Evolutionary conservation across 1,140 invertebrate species (phyloP).

Genomic region (Leptopilina clavipes): DNA sequence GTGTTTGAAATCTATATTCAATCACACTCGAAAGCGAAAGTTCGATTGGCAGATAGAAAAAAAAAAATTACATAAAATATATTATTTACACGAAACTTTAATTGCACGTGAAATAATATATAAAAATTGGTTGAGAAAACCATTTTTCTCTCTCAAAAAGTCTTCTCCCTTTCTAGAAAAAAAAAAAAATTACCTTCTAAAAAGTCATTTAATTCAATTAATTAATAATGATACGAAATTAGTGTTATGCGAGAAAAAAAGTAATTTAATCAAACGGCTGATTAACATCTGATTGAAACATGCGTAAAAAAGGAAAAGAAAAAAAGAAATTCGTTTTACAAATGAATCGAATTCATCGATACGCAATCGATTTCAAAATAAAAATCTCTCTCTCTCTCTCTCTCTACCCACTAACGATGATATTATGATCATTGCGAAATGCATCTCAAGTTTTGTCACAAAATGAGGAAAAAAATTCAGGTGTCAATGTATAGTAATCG

Average conservation of each 20-base stretch:
- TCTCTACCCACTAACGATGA: slow-evolving; percentile 22
- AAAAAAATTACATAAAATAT: slow-evolving; percentile 12
- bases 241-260: too few species aligned
- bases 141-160: background rate
- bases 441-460: background rate
- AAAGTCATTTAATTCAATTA: too few species aligned
- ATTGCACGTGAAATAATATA: slow-evolving; percentile 8
- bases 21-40: slow-evolving; percentile 5
- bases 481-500: background rate
- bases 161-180: too few species aligned
- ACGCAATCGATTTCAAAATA: slow-evolving; percentile 24
- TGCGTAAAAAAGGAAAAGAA: background rate
- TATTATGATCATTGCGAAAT: background rate
- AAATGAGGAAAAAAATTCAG: background rate
- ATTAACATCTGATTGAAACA: background rate
- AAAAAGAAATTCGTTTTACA: background rate
- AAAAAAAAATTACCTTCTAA: background rate
- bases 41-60: background rate
- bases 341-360: background rate
- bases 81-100: background rate
- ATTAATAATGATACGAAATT: too few species aligned
- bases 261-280: too few species aligned
- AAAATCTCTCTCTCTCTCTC: slow-evolving; percentile 1
- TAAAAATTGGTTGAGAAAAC: background rate
- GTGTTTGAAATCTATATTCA: slow-evolving; percentile 17